A percentile compares a stretch with the other conserved stretches of the same genome.
Conservation (phyloP, 2,797 vertebrate genomes). For the Triplophysa bombifrons region DNA sequence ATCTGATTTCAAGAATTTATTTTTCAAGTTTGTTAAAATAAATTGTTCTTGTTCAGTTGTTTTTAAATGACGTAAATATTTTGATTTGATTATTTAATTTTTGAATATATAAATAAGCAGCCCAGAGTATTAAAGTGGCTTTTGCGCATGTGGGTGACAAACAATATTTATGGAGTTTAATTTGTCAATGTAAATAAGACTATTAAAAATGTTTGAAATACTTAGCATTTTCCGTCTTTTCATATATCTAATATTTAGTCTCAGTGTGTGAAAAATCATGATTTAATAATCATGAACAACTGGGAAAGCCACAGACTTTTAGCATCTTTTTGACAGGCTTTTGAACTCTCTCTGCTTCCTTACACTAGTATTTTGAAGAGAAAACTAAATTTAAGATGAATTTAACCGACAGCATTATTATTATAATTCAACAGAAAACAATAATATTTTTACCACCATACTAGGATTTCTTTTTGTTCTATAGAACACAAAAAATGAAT, state of each 20-base stretch:
- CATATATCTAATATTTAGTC: neutral
- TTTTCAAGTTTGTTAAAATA: neutral
- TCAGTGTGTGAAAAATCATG: neutral
- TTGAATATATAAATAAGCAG: neutral
- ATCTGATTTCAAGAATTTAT: neutral
- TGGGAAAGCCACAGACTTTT: neutral
- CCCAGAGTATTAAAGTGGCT: conserved; percentile 8
- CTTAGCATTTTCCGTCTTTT: neutral
- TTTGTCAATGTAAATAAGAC: conserved; percentile 8
- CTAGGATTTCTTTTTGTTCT: no score
- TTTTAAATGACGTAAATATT: conserved; percentile 3
- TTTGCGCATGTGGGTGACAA: neutral
- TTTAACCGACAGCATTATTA: no score
- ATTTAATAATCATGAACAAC: neutral
- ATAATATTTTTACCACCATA: no score
- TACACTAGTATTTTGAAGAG: no score
- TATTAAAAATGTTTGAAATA: conserved; percentile 9
- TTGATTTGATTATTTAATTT: neutral
- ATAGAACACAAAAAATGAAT: no score
- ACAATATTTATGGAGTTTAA: conserved; percentile 14
- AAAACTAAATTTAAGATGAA: no score
- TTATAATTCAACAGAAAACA: no score
- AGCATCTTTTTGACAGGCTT: no score
- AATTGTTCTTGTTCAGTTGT: neutral
- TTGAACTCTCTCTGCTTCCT: no score